A percentile compares a stretch with the other conserved stretches of the same genome.
phyloP scores from a whole-genome alignment of 2,113 vertebrate species.

The Cyanoramphus novaezelandiae region DNA sequence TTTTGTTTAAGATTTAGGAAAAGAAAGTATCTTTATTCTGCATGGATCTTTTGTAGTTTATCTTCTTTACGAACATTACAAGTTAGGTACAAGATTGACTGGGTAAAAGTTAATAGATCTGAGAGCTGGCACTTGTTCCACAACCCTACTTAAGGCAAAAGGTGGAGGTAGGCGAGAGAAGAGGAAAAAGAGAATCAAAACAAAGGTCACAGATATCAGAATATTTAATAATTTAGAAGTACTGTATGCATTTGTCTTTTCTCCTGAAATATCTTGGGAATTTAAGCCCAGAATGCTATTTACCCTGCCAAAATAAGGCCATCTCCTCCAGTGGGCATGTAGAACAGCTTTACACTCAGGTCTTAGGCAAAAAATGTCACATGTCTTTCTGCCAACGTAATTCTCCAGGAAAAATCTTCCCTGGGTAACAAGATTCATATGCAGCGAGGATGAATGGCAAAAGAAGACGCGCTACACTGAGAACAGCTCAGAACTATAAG shows the following conservation, averaged over 20 bases:
- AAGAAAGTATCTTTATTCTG: background rate
- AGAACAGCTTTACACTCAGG: background rate
- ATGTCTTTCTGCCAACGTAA: background rate
- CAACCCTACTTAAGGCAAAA: background rate
- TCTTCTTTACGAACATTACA: background rate
- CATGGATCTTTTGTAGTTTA: background rate
- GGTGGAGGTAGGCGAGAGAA: fast-evolving
- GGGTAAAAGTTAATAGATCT: background rate
- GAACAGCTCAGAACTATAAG: background rate
- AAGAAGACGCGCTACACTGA: background rate
- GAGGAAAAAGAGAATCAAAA: background rate
- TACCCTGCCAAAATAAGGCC: background rate
- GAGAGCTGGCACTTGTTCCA: background rate
- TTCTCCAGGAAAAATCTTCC: background rate
- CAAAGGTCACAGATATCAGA: background rate
- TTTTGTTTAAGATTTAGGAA: background rate
- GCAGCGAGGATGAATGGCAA: background rate
- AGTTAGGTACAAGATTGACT: background rate
- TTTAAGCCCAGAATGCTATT: background rate
- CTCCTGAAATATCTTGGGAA: background rate
- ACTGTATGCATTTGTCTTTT: background rate
- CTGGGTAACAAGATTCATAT: background rate
- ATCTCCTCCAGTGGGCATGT: background rate
- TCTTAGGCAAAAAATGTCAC: background rate
- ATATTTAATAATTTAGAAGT: background rate